Conservation (phyloP, 30 jellyfish, hydroid and myxozoan species). For the Phacellophora camtschatica region DNA sequence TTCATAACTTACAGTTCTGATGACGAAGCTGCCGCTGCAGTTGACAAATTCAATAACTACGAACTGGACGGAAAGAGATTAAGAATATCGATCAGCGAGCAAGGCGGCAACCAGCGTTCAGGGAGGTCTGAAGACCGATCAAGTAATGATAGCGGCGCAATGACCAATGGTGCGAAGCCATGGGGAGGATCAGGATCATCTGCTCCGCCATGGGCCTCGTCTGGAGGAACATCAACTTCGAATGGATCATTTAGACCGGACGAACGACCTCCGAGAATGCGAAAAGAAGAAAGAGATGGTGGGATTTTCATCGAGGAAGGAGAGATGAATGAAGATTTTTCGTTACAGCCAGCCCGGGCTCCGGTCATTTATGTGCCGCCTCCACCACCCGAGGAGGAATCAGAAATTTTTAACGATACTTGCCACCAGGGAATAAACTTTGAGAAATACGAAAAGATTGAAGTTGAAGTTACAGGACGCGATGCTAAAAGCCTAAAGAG, state of each 20-base stretch:
- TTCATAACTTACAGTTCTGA: constrained; percentile 57
- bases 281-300: constrained; percentile 15
- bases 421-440: constrained; percentile 89
- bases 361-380: constrained; percentile 93
- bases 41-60: constrained; percentile 40
- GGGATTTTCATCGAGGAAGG: constrained; percentile 35
- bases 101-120: not conserved
- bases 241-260: not conserved
- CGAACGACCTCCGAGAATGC: not conserved
- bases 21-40: constrained; percentile 72
- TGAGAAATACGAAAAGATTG: constrained; percentile 83
- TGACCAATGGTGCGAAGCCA: not conserved
- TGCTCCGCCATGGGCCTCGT: constrained; percentile 25
- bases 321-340: constrained; percentile 18
- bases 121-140: constrained; percentile 20
- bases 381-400: constrained; percentile 82
- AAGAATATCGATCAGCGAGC: constrained; percentile 30
- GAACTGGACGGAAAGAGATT: constrained; percentile 70
- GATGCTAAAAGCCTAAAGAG: constrained; percentile 63
- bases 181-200: constrained; percentile 26
- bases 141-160: not conserved
- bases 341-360: constrained; percentile 9
- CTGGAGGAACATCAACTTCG: not conserved
- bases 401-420: constrained; percentile 64
- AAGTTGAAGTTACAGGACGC: constrained; percentile 86